Percentiles rank a stretch among this genome's conserved stretches.
Conservation (phyloP, 2,113 vertebrate genomes). For the Hoplias malabaricus region DNA sequence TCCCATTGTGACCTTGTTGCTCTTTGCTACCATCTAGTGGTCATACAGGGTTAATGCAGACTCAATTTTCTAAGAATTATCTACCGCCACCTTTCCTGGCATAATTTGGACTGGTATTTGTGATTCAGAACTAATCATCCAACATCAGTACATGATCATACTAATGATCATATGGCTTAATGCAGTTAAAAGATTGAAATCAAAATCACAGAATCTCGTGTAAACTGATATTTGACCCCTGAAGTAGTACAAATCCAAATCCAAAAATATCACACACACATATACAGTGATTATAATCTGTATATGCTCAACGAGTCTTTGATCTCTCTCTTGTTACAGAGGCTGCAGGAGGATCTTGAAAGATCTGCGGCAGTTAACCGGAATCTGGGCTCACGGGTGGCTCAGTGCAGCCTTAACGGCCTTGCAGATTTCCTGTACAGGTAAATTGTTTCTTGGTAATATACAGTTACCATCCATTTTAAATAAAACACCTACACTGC, state of each 20-base stretch:
- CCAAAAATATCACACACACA: too few species aligned
- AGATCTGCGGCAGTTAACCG: constrained; percentile 81
- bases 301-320: too few species aligned
- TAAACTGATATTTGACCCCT: too few species aligned
- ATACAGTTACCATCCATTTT: background rate
- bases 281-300: too few species aligned
- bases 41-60: background rate
- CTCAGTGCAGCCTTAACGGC: constrained; percentile 81
- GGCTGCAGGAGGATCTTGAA: constrained; percentile 83
- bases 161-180: too few species aligned
- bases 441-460: constrained; percentile 56
- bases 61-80: background rate
- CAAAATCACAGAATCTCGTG: too few species aligned
- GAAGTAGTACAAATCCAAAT: too few species aligned
- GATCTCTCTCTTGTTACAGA: constrained; percentile 65
- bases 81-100: background rate
- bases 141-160: too few species aligned
- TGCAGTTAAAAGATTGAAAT: too few species aligned
- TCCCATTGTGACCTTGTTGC: constrained; percentile 22
- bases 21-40: constrained; percentile 34
- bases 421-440: constrained; percentile 88
- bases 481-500: background rate
- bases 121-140: too few species aligned
- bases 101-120: too few species aligned
- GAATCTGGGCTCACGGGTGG: constrained; percentile 80